phyloP scores from a whole-genome alignment of 1,140 invertebrate species.

The Drosophila parabipectinata region DNA sequence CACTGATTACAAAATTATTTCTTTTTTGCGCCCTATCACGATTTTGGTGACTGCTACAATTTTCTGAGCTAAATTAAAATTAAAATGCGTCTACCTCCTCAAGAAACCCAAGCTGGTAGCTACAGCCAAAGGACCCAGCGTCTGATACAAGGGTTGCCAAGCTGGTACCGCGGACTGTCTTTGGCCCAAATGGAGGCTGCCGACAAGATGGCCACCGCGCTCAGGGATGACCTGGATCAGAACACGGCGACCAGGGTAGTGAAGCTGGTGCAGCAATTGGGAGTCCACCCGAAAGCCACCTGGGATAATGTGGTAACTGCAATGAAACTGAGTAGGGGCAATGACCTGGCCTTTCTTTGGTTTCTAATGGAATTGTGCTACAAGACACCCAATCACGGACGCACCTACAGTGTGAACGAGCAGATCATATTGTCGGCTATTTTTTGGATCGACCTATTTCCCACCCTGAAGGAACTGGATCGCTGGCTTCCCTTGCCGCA shows the following conservation, averaged over 20 bases:
- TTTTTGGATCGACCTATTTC: conserved; percentile 62
- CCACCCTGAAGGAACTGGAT: conserved; percentile 64
- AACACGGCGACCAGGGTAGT: conserved; percentile 5
- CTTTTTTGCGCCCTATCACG: background rate
- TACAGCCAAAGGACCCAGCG: background rate
- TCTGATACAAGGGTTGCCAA: background rate
- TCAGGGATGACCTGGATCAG: conserved; percentile 48
- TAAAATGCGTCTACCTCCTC: background rate
- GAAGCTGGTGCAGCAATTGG: conserved; percentile 29
- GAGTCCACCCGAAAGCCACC: conserved; percentile 29
- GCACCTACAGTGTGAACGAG: conserved; percentile 54
- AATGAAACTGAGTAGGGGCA: conserved; percentile 51
- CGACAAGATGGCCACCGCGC: background rate
- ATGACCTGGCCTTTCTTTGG: conserved; percentile 73
- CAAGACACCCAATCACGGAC: conserved; percentile 21
- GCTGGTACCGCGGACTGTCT: conserved; percentile 64
- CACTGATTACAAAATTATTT: conserved; percentile 1
- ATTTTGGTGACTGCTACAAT: background rate
- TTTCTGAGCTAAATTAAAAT: background rate
- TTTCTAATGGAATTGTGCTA: conserved; percentile 72
- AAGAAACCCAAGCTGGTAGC: background rate
- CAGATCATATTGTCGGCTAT: conserved; percentile 69
- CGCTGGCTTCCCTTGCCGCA: conserved; percentile 57
- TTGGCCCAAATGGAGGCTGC: conserved; percentile 39
- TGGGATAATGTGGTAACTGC: conserved; percentile 6